These are phyloP conservation scores for Lordiphosa mommai DNA, from an alignment of 1,140 invertebrate species.

Conservation along the genomic window DNA sequence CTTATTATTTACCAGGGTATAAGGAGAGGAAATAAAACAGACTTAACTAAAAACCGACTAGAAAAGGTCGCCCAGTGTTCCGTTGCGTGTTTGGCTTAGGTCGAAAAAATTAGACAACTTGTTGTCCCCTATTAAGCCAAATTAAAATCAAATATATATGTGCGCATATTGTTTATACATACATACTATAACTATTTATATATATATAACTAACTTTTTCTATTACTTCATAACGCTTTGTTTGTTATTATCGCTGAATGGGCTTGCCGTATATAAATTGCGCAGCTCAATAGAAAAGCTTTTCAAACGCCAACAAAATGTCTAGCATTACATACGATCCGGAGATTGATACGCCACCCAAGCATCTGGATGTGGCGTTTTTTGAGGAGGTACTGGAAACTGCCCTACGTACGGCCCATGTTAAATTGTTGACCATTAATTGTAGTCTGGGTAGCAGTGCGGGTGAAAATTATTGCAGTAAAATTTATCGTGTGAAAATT, in stretches of 20 bases:
- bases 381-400: slow-evolving; percentile 68
- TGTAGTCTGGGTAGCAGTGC: slow-evolving; percentile 56
- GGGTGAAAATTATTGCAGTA: slow-evolving; percentile 71
- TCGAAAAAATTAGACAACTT: slow-evolving; percentile 19
- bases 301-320: slow-evolving; percentile 50
- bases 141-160: slow-evolving; percentile 12
- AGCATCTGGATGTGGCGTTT: slow-evolving; percentile 52
- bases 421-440: slow-evolving; percentile 26
- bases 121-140: slow-evolving; percentile 42
- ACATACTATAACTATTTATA: slow-evolving; percentile 29
- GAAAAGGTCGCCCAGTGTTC: slow-evolving; percentile 37
- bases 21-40: slow-evolving; percentile 22
- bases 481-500: slow-evolving; percentile 49
- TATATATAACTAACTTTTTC: no score
- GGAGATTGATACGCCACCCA: slow-evolving; percentile 40
- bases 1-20: neutral
- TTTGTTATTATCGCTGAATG: neutral
- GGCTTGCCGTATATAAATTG: slow-evolving; percentile 38
- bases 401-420: slow-evolving; percentile 35
- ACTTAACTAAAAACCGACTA: neutral
- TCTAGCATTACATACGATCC: slow-evolving; percentile 56
- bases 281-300: neutral
- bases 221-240: no score
- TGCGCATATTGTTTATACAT: slow-evolving; percentile 2
- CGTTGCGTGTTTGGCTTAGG: slow-evolving; percentile 3